Base-by-base conservation (phyloP, 2,797 vertebrate species). In the Lutjanus campechanus region DNA sequence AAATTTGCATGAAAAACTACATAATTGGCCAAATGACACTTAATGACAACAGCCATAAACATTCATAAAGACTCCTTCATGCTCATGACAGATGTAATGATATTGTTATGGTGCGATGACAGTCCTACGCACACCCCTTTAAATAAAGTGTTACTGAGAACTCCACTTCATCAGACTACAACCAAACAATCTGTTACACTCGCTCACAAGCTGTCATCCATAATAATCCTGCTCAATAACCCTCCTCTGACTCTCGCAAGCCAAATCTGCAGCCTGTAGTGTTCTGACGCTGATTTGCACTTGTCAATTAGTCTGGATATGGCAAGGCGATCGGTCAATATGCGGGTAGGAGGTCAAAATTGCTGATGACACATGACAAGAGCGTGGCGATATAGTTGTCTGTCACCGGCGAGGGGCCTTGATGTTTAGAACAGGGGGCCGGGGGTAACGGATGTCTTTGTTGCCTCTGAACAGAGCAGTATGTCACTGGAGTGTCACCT, bases 401-500 rank as follows among this genome's bases (percentile, higher is more conserved):
- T 64, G 85, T 91, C 91, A 89, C 41, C 66, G 9, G 36, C 50
- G 6, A 78, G 76, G 82, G 89, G 84, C 89, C 93, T 92, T 93
- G 92, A 84, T 83, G 82, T 85, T 84, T 84, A 88, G 80, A 84
- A 76, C 66, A n/a, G 60, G 56, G 68, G 81, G 51, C 29, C 19
- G 29, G 44, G 43, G 83, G 59, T 71, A 86, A 81, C 51, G 73
- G 89, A 91, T 91, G 83, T 89, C 81, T 90, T 78, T 84, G 91
- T 88, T 66, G 78, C 69, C 85, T 89, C 81, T 40, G 77, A 88
- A 71, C 72, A 69, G 77, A 81, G 84, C 86, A 69, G 87, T 95
- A 91, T 93, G 94, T 95, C 93, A 90, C 69, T 0, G 1, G 10
- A 11, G 77, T 88, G 90, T 92, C 93, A 93, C 90, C 91, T 91